phyloP scores from a whole-genome alignment of 2,113 vertebrate species.

The Petromus typicus region DNA sequence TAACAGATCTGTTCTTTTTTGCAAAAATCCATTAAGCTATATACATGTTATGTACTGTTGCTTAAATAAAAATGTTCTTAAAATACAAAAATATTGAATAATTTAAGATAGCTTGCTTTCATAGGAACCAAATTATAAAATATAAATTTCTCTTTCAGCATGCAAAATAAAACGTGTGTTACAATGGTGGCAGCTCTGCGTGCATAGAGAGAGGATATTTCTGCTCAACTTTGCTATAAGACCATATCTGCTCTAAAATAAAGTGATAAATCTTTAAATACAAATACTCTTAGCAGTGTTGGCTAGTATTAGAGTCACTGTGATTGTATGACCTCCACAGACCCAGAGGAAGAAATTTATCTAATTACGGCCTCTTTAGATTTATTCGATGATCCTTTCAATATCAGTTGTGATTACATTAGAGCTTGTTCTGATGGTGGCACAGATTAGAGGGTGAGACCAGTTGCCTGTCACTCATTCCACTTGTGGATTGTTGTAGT shows the following conservation, averaged over 20 bases:
- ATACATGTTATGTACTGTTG: background rate
- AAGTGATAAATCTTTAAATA: constrained; percentile 8
- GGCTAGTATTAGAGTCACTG: background rate
- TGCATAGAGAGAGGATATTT: background rate
- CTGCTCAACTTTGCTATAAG: background rate
- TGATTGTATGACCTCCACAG: background rate
- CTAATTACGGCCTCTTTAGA: background rate
- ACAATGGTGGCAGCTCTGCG: background rate
- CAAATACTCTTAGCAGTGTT: background rate
- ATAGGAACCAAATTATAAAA: background rate
- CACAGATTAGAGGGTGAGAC: background rate
- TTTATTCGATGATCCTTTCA: background rate
- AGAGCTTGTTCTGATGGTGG: background rate
- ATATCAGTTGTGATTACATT: background rate
- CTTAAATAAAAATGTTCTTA: background rate
- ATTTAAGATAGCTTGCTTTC: constrained; percentile 1
- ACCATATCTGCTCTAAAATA: background rate
- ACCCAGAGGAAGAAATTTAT: background rate
- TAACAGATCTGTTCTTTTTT: too few relatives aligned
- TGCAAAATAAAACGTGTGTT: constrained; percentile 39
- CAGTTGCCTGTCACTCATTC: background rate
- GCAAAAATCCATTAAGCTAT: background rate
- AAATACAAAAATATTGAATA: constrained; percentile 52
- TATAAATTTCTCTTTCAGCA: background rate
- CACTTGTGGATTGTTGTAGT: background rate